A percentile compares a stretch with the other conserved stretches of the same genome.
Evolutionary conservation across 2,113 vertebrate species (phyloP).

Genomic region (Eulacestoma nigropectus): DNA sequence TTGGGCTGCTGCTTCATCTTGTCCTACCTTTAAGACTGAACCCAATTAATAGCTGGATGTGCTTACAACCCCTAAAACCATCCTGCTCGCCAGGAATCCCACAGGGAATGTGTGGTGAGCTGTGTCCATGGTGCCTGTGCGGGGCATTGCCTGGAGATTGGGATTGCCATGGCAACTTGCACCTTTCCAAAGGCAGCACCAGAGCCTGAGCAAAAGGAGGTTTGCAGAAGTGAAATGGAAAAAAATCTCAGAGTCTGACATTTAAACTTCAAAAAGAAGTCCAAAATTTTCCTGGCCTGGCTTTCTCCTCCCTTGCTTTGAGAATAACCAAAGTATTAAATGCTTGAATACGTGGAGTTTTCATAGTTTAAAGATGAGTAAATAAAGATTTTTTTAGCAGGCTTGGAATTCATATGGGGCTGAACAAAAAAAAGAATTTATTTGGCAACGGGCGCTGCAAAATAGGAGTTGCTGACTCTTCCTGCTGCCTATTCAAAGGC

Average conservation of each 20-base stretch:
- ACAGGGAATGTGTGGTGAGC: not conserved
- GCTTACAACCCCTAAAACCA: accelerated
- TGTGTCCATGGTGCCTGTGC: not conserved
- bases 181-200: not conserved
- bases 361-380: not conserved
- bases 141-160: not conserved
- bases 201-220: not conserved
- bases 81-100: not conserved
- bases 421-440: not conserved
- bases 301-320: not conserved
- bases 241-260: not conserved
- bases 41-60: not conserved
- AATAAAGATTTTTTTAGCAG: not conserved
- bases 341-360: not conserved
- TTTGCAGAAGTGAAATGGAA: not conserved
- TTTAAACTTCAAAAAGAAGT: not conserved
- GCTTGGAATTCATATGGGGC: not conserved
- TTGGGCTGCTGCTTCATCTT: not conserved
- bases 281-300: not conserved
- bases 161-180: conserved; percentile 41
- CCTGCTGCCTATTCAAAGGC: not conserved
- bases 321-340: not conserved
- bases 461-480: not conserved
- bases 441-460: not conserved
- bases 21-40: not conserved